These are phyloP conservation scores for Myrmecobius fasciatus DNA, from an alignment of 2,113 vertebrate species.

Conservation along the genomic window DNA sequence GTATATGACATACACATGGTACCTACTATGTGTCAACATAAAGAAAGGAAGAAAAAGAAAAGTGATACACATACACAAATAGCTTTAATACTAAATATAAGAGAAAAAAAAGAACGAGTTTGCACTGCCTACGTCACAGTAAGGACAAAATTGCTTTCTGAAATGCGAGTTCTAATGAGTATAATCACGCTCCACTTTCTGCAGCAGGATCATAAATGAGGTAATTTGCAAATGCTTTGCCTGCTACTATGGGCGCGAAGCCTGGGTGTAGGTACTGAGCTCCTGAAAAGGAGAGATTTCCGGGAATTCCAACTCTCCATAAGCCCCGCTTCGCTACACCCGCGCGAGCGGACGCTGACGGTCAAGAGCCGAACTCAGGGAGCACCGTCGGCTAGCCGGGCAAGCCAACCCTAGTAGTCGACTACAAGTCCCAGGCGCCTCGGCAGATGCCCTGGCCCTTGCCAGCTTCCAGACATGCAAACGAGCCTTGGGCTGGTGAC, in stretches of 20 bases:
- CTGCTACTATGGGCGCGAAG: not conserved
- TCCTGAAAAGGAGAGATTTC: not conserved
- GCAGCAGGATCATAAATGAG: not conserved
- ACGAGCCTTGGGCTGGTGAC: not conserved
- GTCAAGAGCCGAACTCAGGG: no score
- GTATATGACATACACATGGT: no score
- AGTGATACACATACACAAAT: no score
- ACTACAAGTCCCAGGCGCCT: constrained; percentile 63
- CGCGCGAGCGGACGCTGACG: not conserved
- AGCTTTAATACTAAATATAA: no score
- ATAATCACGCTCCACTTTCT: not conserved
- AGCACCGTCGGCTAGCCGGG: not conserved
- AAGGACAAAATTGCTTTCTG: not conserved
- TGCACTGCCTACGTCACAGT: no score
- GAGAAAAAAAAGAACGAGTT: not conserved
- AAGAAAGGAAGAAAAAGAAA: not conserved
- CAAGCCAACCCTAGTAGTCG: not conserved
- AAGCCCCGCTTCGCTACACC: not conserved
- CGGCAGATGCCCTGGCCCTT: not conserved
- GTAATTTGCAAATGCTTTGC: not conserved
- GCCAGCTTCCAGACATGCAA: not conserved
- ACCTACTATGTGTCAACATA: no score
- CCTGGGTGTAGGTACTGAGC: not conserved
- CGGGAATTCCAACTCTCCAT: not conserved
- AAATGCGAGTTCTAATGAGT: not conserved